Conservation (phyloP, 2,113 vertebrate species). For the Mandrillus leucophaeus region DNA sequence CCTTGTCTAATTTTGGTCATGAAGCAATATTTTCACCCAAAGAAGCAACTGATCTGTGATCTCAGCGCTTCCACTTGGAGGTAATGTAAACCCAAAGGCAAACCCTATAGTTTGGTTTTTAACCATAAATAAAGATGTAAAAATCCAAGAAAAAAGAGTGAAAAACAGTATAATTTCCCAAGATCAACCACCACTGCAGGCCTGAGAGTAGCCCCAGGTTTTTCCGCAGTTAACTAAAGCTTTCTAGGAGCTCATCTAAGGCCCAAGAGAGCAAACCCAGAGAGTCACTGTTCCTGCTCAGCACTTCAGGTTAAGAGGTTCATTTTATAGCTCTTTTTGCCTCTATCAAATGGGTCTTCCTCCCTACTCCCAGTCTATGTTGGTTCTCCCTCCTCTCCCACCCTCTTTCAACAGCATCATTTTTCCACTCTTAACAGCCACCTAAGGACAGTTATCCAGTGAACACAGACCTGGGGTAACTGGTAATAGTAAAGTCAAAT, state of each 20-base stretch:
- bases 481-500: slow-evolving; percentile 74
- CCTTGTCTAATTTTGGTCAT: not conserved
- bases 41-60: not conserved
- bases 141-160: not conserved
- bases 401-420: slow-evolving; percentile 45
- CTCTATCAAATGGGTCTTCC: slow-evolving; percentile 44
- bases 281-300: not conserved
- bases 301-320: slow-evolving; percentile 28
- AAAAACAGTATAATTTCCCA: slow-evolving; percentile 49
- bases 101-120: slow-evolving; percentile 5
- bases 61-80: not conserved
- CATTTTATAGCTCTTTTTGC: not conserved
- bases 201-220: not conserved
- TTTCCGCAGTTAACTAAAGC: slow-evolving; percentile 45
- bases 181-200: slow-evolving; percentile 13
- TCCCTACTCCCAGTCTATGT: not conserved
- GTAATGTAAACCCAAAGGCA: not conserved
- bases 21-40: slow-evolving; percentile 1
- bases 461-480: slow-evolving; percentile 50
- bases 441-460: slow-evolving; percentile 70
- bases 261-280: not conserved
- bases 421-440: slow-evolving; percentile 48
- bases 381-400: slow-evolving; percentile 1
- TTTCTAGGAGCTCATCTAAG: slow-evolving; percentile 7
- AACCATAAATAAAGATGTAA: slow-evolving; percentile 19